Evolutionary conservation across 2,888 invertebrate genomes (phyloP).

Genomic region (Anagyrus pseudococci): DNA sequence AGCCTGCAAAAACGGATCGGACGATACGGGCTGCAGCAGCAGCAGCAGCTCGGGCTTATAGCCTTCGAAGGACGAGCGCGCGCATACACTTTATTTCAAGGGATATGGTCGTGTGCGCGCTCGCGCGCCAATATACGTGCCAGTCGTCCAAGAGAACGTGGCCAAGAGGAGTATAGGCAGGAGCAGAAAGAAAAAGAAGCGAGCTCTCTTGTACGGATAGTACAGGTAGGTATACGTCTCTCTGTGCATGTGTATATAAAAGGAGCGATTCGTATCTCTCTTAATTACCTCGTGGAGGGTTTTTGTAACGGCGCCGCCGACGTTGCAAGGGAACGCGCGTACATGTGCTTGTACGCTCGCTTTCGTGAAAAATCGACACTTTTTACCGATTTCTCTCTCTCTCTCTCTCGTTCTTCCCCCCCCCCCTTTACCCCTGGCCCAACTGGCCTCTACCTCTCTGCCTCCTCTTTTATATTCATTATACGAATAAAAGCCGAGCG

Average conservation of each 20-base stretch:
- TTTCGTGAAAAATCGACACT: conserved; percentile 21
- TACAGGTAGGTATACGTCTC: not conserved
- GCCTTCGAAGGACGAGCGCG: conserved; percentile 1
- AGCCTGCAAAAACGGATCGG: too few relatives aligned
- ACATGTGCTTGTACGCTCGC: not conserved
- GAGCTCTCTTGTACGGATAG: not conserved
- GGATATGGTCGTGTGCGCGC: conserved; percentile 1
- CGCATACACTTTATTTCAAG: conserved; percentile 1
- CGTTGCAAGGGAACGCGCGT: not conserved
- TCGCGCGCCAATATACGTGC: conserved; percentile 1
- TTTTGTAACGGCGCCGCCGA: conserved; percentile 39
- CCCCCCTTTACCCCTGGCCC: too few relatives aligned
- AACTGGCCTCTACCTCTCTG: not conserved
- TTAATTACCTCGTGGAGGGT: conserved; percentile 52
- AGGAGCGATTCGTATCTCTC: conserved; percentile 54
- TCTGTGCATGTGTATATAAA: conserved; percentile 7
- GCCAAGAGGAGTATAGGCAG: too few relatives aligned
- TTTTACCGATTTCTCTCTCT: conserved; percentile 11
- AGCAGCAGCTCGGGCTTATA: too few relatives aligned
- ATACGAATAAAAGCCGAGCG: not conserved
- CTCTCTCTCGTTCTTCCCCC: not conserved
- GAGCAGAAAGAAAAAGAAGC: too few relatives aligned
- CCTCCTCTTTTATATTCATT: conserved; percentile 11
- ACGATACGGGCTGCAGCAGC: too few relatives aligned
- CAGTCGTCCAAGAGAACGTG: too few relatives aligned